Evolutionary conservation across 2,888 invertebrate genomes (phyloP), one percentile per base, ranked within the genome.

Genomic region (Acleris emargana): DNA sequence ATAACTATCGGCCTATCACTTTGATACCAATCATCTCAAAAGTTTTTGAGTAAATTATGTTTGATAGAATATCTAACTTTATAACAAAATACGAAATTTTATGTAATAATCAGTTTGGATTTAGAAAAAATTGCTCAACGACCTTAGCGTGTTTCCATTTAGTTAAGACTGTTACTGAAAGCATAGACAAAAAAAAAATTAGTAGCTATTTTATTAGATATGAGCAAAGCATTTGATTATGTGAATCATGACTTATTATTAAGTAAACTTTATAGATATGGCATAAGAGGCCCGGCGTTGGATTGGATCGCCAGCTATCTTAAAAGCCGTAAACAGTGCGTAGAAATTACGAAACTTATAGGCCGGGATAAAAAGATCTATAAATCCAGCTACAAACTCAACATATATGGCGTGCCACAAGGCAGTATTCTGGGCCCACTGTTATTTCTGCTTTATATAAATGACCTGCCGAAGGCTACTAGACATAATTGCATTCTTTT

Each of bases 141-240:
- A 57, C 58, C 6, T 47, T 54, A 42, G 68, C 67, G 1, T 28
- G 28, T 28, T 28, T 28, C 7, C 28, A 28, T 28, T 7, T 28
- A 28, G 2, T 28, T 28, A 66, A 49, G 53, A 28, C 17, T 3
- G 18, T 54, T 13, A 53, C 54, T 11, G 54, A 58, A 42, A 22
- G 47, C n/a, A 25, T 67, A 28, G 53, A 58, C 28, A 62, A 16
- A 20, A 28, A 53, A n/a, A 42, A 7, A 2, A 5, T 18, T 47
- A 47, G 13, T 54, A 22, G 11, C 25, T 11, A 16, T 67, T 9
- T 67, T 55, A 18, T 32, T 67, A 11, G 62, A 62, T 32, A 54
- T 67, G 62, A 55, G 51, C 11, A 58, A 52, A 17, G 64, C 67
- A 1, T 67, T 64, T 45, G 62, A 69, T 42, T 52, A 3, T 47